Evolutionary conservation across 2,797 vertebrate species (phyloP), one percentile per base, ranked within the genome.

Genomic region (Danio kyathit): DNA sequence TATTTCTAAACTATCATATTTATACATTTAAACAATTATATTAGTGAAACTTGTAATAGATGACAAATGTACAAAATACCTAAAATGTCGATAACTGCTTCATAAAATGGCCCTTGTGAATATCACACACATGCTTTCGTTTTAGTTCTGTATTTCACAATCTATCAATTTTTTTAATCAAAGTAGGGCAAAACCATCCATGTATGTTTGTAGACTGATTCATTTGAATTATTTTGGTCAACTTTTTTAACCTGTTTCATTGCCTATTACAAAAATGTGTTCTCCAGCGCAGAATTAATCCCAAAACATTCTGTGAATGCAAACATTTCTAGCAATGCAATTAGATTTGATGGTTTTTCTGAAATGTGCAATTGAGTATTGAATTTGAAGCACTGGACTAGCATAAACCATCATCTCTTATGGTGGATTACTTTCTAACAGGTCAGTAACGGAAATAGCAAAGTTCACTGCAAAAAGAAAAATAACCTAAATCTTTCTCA

Each of bases 11-110:
- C 41, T 57, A 66, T 66, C 51, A 77, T 49, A 82, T 77, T 54
- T 70, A 82, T 29, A 71, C 57, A 72, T 38, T 57, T 73, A n/a
- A 56, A 67, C 67, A 65, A 52, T 78, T 67, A 78, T 66, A 82
- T 82, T 66, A 51, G 61, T 60, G 69, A 78, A n/a, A 7, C 43
- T 40, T 54, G 21, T 21, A 38, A 41, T 65, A 57, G 40, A 48
- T 52, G 67, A 49, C 11, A 66, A 49, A 59, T 77, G 74, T 71
- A 82, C 65, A 70, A 19, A 69, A 64, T 65, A n/a, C 54, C 14
- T 56, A 73, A 65, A 67, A 61, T 14, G 49, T 60, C 46, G 40
- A 40, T 63, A n/a, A 70, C 48, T 64, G 74, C 57, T 76, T 70
- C 43, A 17, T 51, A 19, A 56, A 76, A 60, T 21, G 7, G 63